Conservation (phyloP, 2,888 invertebrate genomes). For the Amphipoea lucens region DNA sequence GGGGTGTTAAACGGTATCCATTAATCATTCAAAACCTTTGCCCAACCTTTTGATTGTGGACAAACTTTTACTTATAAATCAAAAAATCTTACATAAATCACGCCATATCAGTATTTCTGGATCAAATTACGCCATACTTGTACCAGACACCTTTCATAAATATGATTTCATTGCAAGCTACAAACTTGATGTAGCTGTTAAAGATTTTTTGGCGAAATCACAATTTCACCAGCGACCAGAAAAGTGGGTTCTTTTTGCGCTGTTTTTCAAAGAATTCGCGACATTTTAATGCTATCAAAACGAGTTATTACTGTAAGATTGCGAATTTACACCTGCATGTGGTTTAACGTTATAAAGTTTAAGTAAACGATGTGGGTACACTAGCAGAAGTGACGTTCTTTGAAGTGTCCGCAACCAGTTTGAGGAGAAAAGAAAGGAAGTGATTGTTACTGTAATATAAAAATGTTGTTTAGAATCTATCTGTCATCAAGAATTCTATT, state of each 20-base stretch:
- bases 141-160: constrained; percentile 46
- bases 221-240: constrained; percentile 60
- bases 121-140: constrained; percentile 38
- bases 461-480: not conserved
- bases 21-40: constrained; percentile 15
- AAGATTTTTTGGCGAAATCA: constrained; percentile 45
- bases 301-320: constrained; percentile 38
- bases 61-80: constrained; percentile 29
- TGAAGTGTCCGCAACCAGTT: constrained; percentile 10
- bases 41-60: constrained; percentile 7
- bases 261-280: constrained; percentile 35
- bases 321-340: constrained; percentile 31
- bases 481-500: not conserved
- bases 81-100: constrained; percentile 42
- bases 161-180: constrained; percentile 29
- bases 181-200: constrained; percentile 28
- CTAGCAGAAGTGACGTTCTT: constrained; percentile 13
- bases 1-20: not conserved
- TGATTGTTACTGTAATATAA: not conserved
- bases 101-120: constrained; percentile 32
- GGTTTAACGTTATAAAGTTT: constrained; percentile 27
- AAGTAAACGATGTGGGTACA: constrained; percentile 5
- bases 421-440: not conserved
- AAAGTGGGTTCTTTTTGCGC: constrained; percentile 44
- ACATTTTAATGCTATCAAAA: constrained; percentile 42